Evolutionary conservation across 2,113 vertebrate species (phyloP).

Genomic region (Porphyrio hochstetteri): DNA sequence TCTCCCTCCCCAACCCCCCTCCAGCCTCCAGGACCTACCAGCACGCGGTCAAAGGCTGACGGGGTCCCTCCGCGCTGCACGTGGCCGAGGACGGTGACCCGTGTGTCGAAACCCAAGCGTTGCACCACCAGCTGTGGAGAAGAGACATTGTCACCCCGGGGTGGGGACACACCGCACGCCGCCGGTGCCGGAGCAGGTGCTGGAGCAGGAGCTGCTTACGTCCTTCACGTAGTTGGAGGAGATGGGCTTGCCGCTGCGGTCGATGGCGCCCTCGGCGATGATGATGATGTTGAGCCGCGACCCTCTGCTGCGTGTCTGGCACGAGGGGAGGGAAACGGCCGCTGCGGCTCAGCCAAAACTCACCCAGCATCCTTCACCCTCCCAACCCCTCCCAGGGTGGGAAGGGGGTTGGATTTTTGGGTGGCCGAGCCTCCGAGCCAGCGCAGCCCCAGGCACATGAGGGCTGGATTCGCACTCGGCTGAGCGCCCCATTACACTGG

Average conservation of each 20-base stretch:
- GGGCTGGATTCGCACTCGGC: not conserved
- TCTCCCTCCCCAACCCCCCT: too few relatives aligned
- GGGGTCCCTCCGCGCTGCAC: slow-evolving; percentile 95
- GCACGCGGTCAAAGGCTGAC: slow-evolving; percentile 89
- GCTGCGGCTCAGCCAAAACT: accelerated
- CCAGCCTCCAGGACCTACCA: slow-evolving; percentile 75
- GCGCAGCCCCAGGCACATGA: not conserved
- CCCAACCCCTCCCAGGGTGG: accelerated
- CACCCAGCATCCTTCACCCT: accelerated
- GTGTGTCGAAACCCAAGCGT: slow-evolving; percentile 89
- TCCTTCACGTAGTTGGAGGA: slow-evolving; percentile 88
- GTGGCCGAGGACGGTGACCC: slow-evolving; percentile 92
- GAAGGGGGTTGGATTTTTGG: not conserved
- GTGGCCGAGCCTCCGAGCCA: not conserved
- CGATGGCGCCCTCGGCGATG: slow-evolving; percentile 90
- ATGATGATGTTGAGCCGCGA: slow-evolving; percentile 94
- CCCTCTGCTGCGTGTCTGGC: slow-evolving; percentile 86
- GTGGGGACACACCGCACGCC: accelerated
- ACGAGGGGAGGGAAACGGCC: not conserved
- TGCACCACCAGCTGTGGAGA: slow-evolving; percentile 82
- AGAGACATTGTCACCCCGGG: accelerated
- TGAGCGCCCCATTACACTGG: not conserved
- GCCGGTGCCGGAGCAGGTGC: accelerated
- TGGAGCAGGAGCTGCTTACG: slow-evolving; percentile 48
- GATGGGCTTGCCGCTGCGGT: slow-evolving; percentile 84